phyloP scores from a whole-genome alignment of 2,888 invertebrate species.

The Nomada ferruginata region DNA sequence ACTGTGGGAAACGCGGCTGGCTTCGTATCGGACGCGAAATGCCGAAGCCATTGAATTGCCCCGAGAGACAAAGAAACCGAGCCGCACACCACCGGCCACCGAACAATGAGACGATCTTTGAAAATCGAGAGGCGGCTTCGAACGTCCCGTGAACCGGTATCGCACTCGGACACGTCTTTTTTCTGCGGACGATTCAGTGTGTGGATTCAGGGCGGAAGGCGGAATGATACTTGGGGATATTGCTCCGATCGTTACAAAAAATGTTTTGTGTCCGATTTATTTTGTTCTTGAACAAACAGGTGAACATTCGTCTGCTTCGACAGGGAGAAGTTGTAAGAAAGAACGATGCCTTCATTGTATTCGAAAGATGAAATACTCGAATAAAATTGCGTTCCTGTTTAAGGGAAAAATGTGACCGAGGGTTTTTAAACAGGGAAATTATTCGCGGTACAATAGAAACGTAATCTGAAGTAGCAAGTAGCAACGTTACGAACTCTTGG shows the following conservation, averaged over 20 bases:
- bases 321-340: too few species aligned
- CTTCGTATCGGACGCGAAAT: slow-evolving; percentile 63
- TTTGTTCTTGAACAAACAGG: too few species aligned
- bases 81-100: slow-evolving; percentile 8
- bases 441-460: not conserved
- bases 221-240: not conserved
- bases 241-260: too few species aligned
- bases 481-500: slow-evolving; percentile 3
- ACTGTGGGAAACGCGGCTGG: slow-evolving; percentile 66
- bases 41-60: slow-evolving; percentile 68
- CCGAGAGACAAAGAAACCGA: slow-evolving; percentile 56
- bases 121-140: slow-evolving; percentile 46
- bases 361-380: too few species aligned
- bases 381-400: too few species aligned
- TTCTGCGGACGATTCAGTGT: not conserved
- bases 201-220: not conserved
- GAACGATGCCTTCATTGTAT: not conserved
- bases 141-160: slow-evolving; percentile 30
- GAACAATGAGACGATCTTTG: slow-evolving; percentile 44
- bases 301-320: too few species aligned
- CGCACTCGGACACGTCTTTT: slow-evolving; percentile 4
- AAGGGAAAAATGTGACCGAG: too few species aligned
- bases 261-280: too few species aligned
- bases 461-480: not conserved
- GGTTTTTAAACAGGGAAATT: not conserved